Evolutionary conservation across 2,888 invertebrate genomes (phyloP), one percentile per base, ranked within the genome.

Genomic region (Bruchidius siliquastri): DNA sequence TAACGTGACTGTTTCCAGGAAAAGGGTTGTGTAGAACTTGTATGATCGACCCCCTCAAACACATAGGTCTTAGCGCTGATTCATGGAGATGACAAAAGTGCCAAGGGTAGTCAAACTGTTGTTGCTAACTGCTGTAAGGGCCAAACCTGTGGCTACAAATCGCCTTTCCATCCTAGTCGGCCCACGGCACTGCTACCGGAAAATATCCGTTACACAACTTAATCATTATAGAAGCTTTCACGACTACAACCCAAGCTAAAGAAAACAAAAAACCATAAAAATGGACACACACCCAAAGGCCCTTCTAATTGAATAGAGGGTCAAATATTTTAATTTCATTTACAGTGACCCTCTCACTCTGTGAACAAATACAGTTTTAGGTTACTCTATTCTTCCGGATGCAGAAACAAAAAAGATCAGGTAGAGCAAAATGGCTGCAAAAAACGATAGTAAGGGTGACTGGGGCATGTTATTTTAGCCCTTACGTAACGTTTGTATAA

Each of bases 281-380:
- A 77, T 76, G 78, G 79, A 76, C 79, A 79, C 75, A 72, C 72
- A 74, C 72, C 68, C 68, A 68, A 68, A 68, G 22, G 22, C 68
- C 68, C 68, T 75, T 68, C 30, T 69, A 73, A 71, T 70, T 69
- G 22, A 74, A 69, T 71, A 72, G 76, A 74, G 79, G 80, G 78
- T 79, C 77, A 79, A 69, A 77, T 68, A 21, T 81, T 80, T 80
- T 78, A 79, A 78, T 80, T 79, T 77, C 80, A 80, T 82, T 79
- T 80, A 80, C 77, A 76, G 76, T 81, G 82, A 82, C 81, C 81
- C 68, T 68, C 22, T 68, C 68, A 22, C 22, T 68, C 68, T 21
- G 79, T 78, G 79, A 80, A 81, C 79, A 81, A 80, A 81, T 80
- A 80, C 74, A 76, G 80, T 81, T 79, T 81, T 76, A 77, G 77